These are phyloP conservation scores for Neodiprion lecontei DNA, from an alignment of 1,140 invertebrate genomes.

Conservation along the genomic window DNA sequence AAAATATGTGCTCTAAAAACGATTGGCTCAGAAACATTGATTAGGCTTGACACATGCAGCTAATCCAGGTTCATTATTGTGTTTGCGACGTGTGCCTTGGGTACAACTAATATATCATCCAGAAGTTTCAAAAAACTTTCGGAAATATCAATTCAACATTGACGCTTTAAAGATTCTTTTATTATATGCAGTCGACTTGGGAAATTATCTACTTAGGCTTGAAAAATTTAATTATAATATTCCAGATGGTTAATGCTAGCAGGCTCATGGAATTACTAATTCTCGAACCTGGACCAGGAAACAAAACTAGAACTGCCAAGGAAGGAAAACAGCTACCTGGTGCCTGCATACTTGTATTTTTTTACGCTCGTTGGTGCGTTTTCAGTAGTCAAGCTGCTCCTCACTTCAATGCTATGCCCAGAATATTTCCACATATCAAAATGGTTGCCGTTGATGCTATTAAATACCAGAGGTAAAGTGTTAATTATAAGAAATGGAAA, in stretches of 20 bases:
- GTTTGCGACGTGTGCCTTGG: no score
- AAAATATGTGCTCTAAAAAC: slow-evolving; percentile 15
- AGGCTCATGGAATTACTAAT: slow-evolving; percentile 63
- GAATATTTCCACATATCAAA: slow-evolving; percentile 85
- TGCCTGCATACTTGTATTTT: slow-evolving; percentile 84
- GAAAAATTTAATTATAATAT: background rate
- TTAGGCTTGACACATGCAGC: no score
- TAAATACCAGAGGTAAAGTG: slow-evolving; percentile 74
- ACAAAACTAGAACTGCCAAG: slow-evolving; percentile 50
- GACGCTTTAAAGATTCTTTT: slow-evolving; percentile 10
- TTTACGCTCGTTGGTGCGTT: slow-evolving; percentile 89
- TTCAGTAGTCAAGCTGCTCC: slow-evolving; percentile 90
- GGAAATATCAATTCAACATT: slow-evolving; percentile 8
- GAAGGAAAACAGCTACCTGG: slow-evolving; percentile 61
- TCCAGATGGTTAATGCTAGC: slow-evolving; percentile 66
- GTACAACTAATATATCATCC: no score
- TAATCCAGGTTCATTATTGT: no score
- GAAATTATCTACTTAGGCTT: no score
- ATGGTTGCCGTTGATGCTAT: slow-evolving; percentile 91
- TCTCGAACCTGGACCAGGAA: slow-evolving; percentile 61
- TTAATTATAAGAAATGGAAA: background rate
- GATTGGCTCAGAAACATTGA: background rate
- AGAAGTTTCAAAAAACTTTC: no score
- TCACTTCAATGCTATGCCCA: slow-evolving; percentile 87
- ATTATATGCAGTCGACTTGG: background rate